Base-by-base conservation (phyloP, 2,113 vertebrate species). In the Pygoscelis adeliae region DNA sequence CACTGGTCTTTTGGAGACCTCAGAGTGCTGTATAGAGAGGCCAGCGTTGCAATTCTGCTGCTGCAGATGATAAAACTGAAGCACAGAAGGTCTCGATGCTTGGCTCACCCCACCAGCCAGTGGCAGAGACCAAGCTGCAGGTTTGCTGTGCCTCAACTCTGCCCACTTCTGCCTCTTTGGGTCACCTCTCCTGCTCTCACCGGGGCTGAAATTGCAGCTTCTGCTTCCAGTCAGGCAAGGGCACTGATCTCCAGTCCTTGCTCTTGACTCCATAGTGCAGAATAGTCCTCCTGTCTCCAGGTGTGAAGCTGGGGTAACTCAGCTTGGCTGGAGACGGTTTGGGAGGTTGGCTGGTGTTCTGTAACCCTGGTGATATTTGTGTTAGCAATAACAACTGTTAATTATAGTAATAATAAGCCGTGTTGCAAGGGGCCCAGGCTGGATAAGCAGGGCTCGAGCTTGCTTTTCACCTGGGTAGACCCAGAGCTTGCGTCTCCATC, bases 241-340 rank as follows among this genome's bases (percentile, higher is more conserved):
- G 21, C 65, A 65, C 29, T 0, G 2, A 5, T 56, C 44, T 67
- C 29, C 42, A 73, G 46, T 36, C 61, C 61, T 79, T 58, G 22
- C 63, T 59, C 27, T 59, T n/a, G 38, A 27, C 25, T 46, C 27
- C 19, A 0, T 30, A 13, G 15, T 6, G n/a, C 27, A 78, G 23
- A 38, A 22, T 4, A 17, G 53, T 73, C 72, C 61, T 58, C 25
- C 21, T 19, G 63, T 29, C 58, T 38, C 53, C 0, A 0, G 9
- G 18, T 36, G 55, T 32, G 73, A 50, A 40, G 38, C 56, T 65
- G 73, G 29, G n/a, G 27, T 44, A 49, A 15, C 49, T 80, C 52
- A 50, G 17, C 40, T 66, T 0, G 0, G 20, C 66, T 70, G 38
- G 13, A 0, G 1, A 10, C 16, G 34, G 19, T 40, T 34, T 1